Percentiles rank a stretch among this genome's conserved stretches.
Conservation (phyloP, 2,797 vertebrate genomes). For the Sebastes miniatus region DNA sequence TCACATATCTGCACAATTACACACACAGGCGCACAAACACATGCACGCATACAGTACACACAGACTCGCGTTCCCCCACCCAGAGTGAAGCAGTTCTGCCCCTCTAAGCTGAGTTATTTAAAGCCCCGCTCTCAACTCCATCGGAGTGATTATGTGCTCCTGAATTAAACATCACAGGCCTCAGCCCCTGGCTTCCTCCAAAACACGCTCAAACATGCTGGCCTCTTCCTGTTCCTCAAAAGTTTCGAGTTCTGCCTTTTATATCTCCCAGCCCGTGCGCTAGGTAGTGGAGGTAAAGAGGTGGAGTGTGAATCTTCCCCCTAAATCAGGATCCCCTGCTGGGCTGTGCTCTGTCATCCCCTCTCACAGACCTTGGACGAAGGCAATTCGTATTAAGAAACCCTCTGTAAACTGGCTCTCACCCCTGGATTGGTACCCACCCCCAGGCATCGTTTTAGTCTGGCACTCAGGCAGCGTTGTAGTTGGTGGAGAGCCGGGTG, state of each 20-base stretch:
- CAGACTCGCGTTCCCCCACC: constrained; percentile 64
- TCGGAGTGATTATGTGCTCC: constrained; percentile 86
- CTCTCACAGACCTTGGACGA: constrained; percentile 40
- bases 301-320: constrained; percentile 58
- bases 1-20: constrained; percentile 61
- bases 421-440: constrained; percentile 44
- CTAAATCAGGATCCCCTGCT: constrained; percentile 54
- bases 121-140: constrained; percentile 83
- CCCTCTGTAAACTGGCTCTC: constrained; percentile 29
- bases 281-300: constrained; percentile 67
- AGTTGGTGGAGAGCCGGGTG: constrained; percentile 36
- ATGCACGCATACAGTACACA: constrained; percentile 4
- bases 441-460: constrained; percentile 42
- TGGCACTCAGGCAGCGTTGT: constrained; percentile 35
- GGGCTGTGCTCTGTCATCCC: constrained; percentile 24
- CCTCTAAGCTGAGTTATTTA: constrained; percentile 87
- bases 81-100: constrained; percentile 80
- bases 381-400: constrained; percentile 49
- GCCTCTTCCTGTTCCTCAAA: constrained; percentile 83
- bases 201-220: constrained; percentile 79
- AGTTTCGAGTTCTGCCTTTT: constrained; percentile 75
- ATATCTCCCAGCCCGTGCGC: constrained; percentile 65
- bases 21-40: constrained; percentile 8
- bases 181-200: constrained; percentile 83
- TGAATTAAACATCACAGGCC: constrained; percentile 90